Evolutionary conservation across 2,888 invertebrate species (phyloP).

Genomic region (Epinotia ramella): DNA sequence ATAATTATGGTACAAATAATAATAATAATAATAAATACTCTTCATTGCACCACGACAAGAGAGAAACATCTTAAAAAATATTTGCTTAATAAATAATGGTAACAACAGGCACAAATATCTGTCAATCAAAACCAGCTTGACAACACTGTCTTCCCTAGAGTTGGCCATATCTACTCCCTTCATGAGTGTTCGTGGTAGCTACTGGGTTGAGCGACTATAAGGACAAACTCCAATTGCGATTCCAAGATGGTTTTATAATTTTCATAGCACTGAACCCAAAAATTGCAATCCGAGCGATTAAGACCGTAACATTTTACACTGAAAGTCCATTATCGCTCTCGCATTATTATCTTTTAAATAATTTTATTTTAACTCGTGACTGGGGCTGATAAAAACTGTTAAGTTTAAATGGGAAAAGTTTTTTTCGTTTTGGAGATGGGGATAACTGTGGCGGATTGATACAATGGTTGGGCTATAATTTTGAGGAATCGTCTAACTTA

Average conservation of each 20-base stretch:
- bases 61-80: no score
- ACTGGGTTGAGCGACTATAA: background rate
- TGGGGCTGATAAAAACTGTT: conserved; percentile 43
- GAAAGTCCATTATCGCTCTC: conserved; percentile 39
- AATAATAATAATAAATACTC: no score
- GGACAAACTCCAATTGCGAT: background rate
- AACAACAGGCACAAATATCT: no score
- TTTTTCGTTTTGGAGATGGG: conserved; percentile 33
- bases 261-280: conserved; percentile 10
- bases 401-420: conserved; percentile 45
- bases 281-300: conserved; percentile 31
- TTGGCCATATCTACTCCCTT: background rate
- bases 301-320: conserved; percentile 33
- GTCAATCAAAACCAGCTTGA: background rate
- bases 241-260: background rate
- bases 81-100: no score
- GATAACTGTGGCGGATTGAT: conserved; percentile 29
- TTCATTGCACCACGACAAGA: no score
- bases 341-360: conserved; percentile 43
- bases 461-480: conserved; percentile 25
- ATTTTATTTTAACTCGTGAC: conserved; percentile 44
- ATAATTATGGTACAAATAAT: no score
- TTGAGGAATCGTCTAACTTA: conserved; percentile 14
- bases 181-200: background rate
- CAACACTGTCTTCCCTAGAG: background rate